Evolutionary conservation across 2,888 invertebrate genomes (phyloP).

Genomic region (Pocota personata): DNA sequence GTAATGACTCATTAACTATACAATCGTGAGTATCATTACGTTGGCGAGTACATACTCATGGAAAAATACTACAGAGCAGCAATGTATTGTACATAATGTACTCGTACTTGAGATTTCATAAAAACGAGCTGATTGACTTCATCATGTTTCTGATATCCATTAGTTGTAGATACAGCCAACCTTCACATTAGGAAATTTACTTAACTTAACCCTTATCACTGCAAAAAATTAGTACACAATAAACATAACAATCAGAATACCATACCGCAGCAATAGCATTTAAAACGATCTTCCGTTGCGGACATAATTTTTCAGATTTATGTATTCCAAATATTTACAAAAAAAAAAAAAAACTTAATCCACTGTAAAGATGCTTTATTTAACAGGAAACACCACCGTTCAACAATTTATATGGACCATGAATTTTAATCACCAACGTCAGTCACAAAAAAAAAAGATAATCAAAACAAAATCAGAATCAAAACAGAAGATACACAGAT

Average conservation of each 20-base stretch:
- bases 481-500: constrained; percentile 20
- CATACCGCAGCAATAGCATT: constrained; percentile 68
- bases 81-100: too few relatives aligned
- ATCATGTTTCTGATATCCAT: too few relatives aligned
- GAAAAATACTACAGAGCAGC: background rate
- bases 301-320: constrained; percentile 29
- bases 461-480: constrained; percentile 45
- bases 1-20: background rate
- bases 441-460: background rate
- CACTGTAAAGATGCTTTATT: background rate
- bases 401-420: constrained; percentile 1
- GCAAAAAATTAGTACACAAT: background rate
- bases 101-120: too few relatives aligned
- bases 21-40: background rate
- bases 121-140: too few relatives aligned
- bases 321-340: constrained; percentile 3
- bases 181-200: too few relatives aligned
- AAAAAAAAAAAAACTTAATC: background rate
- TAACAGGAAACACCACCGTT: constrained; percentile 4
- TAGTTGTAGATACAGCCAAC: too few relatives aligned
- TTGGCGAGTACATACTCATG: too few relatives aligned
- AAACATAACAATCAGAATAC: constrained; percentile 2
- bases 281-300: constrained; percentile 40
- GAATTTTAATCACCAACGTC: constrained; percentile 15
- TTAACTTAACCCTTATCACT: too few relatives aligned